These are phyloP conservation scores for Scaptodrosophila latifasciaeformis DNA, from an alignment of 2,888 invertebrate species.

Conservation along the genomic window DNA sequence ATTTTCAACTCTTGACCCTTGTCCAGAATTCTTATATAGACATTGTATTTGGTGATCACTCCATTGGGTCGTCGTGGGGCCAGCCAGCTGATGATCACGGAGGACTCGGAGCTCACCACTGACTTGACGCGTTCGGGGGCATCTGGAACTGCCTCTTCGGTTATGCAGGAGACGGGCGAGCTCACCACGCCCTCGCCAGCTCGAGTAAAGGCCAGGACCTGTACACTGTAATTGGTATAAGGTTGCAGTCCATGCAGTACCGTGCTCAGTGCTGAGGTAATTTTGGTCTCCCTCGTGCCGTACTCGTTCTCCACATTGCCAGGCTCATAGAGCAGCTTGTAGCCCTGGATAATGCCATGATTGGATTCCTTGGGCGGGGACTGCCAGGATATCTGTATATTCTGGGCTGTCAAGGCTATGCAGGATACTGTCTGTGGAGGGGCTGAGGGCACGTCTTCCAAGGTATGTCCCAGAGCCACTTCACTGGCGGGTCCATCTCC, in stretches of 20 bases:
- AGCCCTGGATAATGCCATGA: constrained; percentile 84
- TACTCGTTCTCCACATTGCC: constrained; percentile 71
- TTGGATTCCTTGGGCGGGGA: constrained; percentile 80
- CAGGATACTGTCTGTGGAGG: constrained; percentile 82
- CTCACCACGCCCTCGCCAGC: constrained; percentile 80
- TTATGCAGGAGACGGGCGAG: constrained; percentile 77
- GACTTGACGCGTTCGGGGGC: constrained; percentile 80
- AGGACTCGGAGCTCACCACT: constrained; percentile 77
- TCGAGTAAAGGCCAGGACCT: constrained; percentile 79
- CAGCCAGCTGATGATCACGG: constrained; percentile 80
- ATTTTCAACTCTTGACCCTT: constrained; percentile 77
- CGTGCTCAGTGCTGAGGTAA: constrained; percentile 77
- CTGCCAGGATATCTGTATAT: constrained; percentile 83
- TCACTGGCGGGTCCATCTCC: constrained; percentile 86
- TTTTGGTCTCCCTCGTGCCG: constrained; percentile 76
- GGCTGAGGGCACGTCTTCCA: constrained; percentile 80
- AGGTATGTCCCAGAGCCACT: constrained; percentile 76
- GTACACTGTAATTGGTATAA: constrained; percentile 81
- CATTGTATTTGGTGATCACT: constrained; percentile 79
- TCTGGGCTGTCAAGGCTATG: constrained; percentile 81
- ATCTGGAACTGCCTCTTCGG: constrained; percentile 79
- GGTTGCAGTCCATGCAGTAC: constrained; percentile 78
- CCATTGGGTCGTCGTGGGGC: constrained; percentile 81
- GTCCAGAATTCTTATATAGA: constrained; percentile 78
- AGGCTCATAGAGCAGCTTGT: constrained; percentile 84